These are phyloP conservation scores for Zophobas morio DNA, from an alignment of 1,140 invertebrate genomes.

Conservation along the genomic window DNA sequence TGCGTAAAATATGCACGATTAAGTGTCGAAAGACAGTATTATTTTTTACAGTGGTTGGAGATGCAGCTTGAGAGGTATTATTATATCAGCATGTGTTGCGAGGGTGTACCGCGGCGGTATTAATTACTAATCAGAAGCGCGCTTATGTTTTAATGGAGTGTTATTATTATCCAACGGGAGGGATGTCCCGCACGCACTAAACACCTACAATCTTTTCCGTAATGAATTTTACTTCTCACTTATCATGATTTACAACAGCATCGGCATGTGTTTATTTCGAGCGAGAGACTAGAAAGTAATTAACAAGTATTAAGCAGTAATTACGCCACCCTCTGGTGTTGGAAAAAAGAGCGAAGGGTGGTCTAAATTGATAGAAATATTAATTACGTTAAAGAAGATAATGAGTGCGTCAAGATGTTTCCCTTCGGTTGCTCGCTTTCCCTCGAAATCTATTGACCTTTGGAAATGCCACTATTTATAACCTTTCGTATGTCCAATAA, in stretches of 20 bases:
- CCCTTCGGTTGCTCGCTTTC: conserved; percentile 24
- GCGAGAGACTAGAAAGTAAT: conserved; percentile 51
- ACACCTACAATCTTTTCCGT: conserved; percentile 50
- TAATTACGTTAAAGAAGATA: conserved; percentile 46
- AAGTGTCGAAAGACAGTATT: no score
- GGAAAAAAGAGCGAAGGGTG: conserved; percentile 49
- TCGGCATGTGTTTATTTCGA: conserved; percentile 48
- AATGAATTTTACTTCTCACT: conserved; percentile 50
- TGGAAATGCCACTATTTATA: conserved; percentile 48
- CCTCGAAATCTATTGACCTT: conserved; percentile 42
- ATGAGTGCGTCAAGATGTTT: conserved; percentile 37
- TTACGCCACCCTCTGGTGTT: conserved; percentile 47
- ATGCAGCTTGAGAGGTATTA: conserved; percentile 9
- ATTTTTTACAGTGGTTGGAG: neutral
- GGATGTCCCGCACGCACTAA: conserved; percentile 50
- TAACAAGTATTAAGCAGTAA: conserved; percentile 54
- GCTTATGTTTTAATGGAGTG: conserved; percentile 59
- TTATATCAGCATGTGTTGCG: conserved; percentile 30
- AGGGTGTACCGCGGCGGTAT: conserved; percentile 48
- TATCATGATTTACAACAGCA: conserved; percentile 49
- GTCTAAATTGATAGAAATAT: conserved; percentile 47
- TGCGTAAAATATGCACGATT: no score
- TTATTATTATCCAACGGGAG: conserved; percentile 57
- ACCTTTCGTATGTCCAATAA: conserved; percentile 51
- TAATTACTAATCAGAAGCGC: conserved; percentile 56